Conservation (phyloP, 2,113 vertebrate species). For the Pseudopodoces humilis region DNA sequence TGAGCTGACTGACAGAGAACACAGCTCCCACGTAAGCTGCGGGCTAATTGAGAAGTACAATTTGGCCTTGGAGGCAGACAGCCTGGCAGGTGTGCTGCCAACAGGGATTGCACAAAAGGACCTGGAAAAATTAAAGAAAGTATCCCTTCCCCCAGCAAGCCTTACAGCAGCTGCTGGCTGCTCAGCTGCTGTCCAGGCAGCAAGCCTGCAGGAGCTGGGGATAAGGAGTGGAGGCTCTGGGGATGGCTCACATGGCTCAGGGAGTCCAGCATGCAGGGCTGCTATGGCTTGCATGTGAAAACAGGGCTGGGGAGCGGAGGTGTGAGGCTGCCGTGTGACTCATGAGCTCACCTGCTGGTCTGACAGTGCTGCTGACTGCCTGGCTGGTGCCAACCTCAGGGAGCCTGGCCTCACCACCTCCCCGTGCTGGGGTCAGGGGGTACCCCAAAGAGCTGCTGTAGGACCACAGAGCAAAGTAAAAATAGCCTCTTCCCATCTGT, state of each 20-base stretch:
- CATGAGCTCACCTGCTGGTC: accelerated
- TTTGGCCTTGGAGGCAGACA: not conserved
- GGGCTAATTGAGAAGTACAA: not conserved
- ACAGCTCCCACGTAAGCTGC: accelerated
- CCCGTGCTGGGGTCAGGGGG: not conserved
- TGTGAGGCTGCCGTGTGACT: not conserved
- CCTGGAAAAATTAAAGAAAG: not conserved
- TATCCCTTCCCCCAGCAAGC: not conserved
- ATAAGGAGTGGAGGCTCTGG: not conserved
- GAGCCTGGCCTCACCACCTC: not conserved
- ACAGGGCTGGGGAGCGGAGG: not conserved
- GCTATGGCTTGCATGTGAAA: not conserved
- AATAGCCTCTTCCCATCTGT: not conserved
- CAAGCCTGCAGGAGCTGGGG: not conserved
- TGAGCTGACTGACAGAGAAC: not conserved
- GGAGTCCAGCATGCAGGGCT: not conserved
- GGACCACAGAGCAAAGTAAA: not conserved
- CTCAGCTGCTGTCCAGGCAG: slow-evolving; percentile 30
- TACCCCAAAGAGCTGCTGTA: not conserved
- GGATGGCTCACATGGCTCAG: accelerated
- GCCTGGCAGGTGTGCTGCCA: not conserved
- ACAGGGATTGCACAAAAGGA: not conserved
- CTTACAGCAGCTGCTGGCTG: not conserved
- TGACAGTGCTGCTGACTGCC: not conserved
- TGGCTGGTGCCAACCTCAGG: accelerated